Evolutionary conservation across 2,888 invertebrate species (phyloP).

Genomic region (Sarcophaga variegata): DNA sequence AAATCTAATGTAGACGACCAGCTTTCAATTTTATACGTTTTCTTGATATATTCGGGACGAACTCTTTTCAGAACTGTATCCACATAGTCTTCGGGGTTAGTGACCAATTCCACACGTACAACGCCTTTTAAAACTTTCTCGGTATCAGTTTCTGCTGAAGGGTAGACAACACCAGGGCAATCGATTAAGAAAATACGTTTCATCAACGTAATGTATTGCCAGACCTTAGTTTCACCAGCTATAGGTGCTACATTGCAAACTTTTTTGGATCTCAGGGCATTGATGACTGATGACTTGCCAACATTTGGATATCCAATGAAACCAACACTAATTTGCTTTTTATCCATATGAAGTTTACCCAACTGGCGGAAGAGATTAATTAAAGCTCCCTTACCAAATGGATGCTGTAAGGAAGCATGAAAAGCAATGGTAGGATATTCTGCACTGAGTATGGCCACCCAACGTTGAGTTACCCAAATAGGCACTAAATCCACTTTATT

Average conservation of each 20-base stretch:
- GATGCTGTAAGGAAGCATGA: constrained; percentile 98
- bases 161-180: constrained; percentile 99
- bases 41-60: constrained; percentile 92
- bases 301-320: constrained; percentile 99
- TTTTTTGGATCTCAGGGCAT: constrained; percentile 96
- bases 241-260: constrained; percentile 99
- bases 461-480: constrained; percentile 98
- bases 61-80: constrained; percentile 92
- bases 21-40: constrained; percentile 92
- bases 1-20: constrained; percentile 94
- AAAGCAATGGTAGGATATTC: constrained; percentile 99
- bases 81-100: constrained; percentile 97
- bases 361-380: constrained; percentile 98
- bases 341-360: constrained; percentile 96
- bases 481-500: constrained; percentile 99
- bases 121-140: constrained; percentile 98
- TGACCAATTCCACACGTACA: constrained; percentile 96
- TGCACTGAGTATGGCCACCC: constrained; percentile 96
- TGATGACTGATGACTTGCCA: constrained; percentile 99
- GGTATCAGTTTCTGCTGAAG: constrained; percentile 96
- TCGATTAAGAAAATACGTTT: constrained; percentile 97
- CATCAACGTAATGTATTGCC: constrained; percentile 99
- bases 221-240: constrained; percentile 98
- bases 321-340: constrained; percentile 99
- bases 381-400: constrained; percentile 98